Percentiles rank a stretch among this genome's conserved stretches.
phyloP scores from a whole-genome alignment of 2,113 vertebrate genomes.

The Phylloscopus trochilus region DNA sequence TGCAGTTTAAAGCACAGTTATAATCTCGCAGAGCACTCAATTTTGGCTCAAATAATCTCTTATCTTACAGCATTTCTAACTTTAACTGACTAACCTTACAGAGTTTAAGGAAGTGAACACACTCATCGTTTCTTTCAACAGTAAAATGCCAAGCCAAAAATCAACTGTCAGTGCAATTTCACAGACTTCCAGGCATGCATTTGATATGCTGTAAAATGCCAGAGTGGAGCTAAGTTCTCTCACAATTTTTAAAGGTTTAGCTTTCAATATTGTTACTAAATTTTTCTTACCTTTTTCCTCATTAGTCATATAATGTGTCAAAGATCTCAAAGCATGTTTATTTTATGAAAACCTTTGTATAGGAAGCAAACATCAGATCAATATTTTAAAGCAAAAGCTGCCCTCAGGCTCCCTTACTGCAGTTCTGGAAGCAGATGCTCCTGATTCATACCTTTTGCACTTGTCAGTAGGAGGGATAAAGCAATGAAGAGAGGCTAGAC shows the following conservation, averaged over 20 bases:
- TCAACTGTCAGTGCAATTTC: not conserved
- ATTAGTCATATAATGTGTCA: not conserved
- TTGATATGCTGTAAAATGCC: not conserved
- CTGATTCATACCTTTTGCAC: not conserved
- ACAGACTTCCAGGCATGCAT: not conserved
- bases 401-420: not conserved
- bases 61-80: conserved; percentile 22
- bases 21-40: not conserved
- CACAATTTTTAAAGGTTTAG: not conserved
- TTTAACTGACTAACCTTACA: conserved; percentile 5
- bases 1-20: not conserved
- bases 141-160: conserved; percentile 8
- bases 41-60: not conserved
- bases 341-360: not conserved
- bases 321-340: not conserved
- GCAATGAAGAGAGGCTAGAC: not conserved
- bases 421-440: not conserved
- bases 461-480: not conserved
- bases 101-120: not conserved
- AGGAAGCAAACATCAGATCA: not conserved
- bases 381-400: not conserved
- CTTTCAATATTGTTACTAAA: not conserved
- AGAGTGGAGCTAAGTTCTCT: not conserved
- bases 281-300: not conserved
- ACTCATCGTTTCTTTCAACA: not conserved